Base-by-base conservation (phyloP, 2,797 vertebrate genomes). In the Antrozous pallidus region DNA sequence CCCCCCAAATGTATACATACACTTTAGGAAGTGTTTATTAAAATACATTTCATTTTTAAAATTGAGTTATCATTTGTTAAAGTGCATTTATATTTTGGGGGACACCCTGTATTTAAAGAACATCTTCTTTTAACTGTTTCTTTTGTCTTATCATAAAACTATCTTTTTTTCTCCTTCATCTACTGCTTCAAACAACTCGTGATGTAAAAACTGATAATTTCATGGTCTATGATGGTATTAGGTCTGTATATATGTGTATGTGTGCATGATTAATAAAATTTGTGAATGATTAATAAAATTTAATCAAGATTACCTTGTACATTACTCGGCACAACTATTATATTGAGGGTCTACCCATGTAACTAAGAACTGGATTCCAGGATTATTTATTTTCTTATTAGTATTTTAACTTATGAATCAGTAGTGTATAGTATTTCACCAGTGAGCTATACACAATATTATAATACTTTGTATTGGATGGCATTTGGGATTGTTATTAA, bases 81-180 rank as follows among this genome's bases (percentile, higher is more conserved):
- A 61, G 12, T 61, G 28, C 28, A 6, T 61, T 61, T 61, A 61
- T 61, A 61, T 31, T 61, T 61, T 31, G 5, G 12, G 12, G 12
- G 58, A 61, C 26, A 61, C 28, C 58, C 28, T 61, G 5, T 96
- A 63, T 96, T 96, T 97, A 90, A 97, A 97, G 20, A 93, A 24
- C 26, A 85, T 97, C 67, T 94, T 97, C 84, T 95, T 69, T 96
- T 94, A 92, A 82, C 67, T 97, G 61, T 96, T 97, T 96, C 70
- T 93, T 97, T 92, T 73, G 75, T 96, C 73, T 4, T 89, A 94
- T 97, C 31, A 58, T 87, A 95, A 91, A 96, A 81, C 28, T 94
- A 13, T 61, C n/a, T 94, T 89, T 78, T 78, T 61, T 96, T 96
- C 12, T 92, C 40, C 88, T 96, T 96, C 28, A 89, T 94, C 38